phyloP scores from a whole-genome alignment of 2,888 invertebrate genomes.

The Heterodera filipjevi region DNA sequence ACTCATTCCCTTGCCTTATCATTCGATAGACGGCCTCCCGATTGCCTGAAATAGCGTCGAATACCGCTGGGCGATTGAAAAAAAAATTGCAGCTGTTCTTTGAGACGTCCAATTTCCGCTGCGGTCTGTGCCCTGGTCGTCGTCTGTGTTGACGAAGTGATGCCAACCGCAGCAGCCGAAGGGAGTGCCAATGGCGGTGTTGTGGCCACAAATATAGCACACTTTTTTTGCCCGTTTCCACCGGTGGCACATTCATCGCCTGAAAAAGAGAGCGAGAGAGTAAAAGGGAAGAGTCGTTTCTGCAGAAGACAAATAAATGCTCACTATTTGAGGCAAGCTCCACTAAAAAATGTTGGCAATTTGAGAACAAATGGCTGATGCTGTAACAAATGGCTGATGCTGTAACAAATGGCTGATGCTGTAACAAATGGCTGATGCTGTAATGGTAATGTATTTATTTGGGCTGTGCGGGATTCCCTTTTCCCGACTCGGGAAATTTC shows the following conservation, averaged over 20 bases:
- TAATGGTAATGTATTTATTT: too few species aligned
- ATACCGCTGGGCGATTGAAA: constrained; percentile 37
- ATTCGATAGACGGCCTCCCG: constrained; percentile 84
- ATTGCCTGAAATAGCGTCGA: constrained; percentile 80
- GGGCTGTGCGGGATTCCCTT: too few species aligned
- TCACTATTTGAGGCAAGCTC: too few species aligned
- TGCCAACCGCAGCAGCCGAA: neutral
- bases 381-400: too few species aligned
- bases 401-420: too few species aligned
- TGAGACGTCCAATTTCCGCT: constrained; percentile 32
- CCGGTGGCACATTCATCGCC: constrained; percentile 11
- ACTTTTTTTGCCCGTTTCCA: neutral
- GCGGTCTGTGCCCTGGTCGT: neutral
- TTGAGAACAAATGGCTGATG: too few species aligned
- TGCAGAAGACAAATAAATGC: too few species aligned
- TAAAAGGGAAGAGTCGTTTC: too few species aligned
- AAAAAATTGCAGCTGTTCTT: constrained; percentile 40
- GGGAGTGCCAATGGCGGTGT: neutral
- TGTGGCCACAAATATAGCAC: neutral
- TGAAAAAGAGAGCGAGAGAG: too few species aligned
- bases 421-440: too few species aligned
- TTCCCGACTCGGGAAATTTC: too few species aligned
- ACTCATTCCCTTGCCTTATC: constrained; percentile 71
- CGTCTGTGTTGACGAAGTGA: neutral
- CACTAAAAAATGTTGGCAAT: too few species aligned